These are phyloP conservation scores for Notospermus geniculatus DNA, from an alignment of 1,140 invertebrate genomes.

Conservation along the genomic window DNA sequence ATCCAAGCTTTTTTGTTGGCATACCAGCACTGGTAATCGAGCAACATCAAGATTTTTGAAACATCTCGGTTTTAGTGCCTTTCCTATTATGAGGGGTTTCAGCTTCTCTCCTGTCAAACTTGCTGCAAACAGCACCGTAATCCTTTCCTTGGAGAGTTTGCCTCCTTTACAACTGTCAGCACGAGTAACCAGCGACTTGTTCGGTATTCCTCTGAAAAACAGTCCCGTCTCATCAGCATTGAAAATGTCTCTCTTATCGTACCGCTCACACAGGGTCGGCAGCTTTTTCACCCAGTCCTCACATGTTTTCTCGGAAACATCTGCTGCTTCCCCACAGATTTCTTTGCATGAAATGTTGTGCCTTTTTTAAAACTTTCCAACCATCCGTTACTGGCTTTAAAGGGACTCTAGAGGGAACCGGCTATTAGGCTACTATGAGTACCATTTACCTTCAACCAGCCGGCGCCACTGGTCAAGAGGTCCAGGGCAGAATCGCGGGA, in stretches of 20 bases:
- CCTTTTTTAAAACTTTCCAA: constrained; percentile 34
- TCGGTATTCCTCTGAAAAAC: constrained; percentile 55
- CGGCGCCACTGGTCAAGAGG: too few relatives aligned
- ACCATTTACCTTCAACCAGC: too few relatives aligned
- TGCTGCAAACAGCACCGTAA: constrained; percentile 25
- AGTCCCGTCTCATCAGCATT: constrained; percentile 59
- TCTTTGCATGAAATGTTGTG: constrained; percentile 25
- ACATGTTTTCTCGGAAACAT: constrained; percentile 10
- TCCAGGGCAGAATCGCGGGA: too few relatives aligned
- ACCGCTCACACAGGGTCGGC: constrained; percentile 30
- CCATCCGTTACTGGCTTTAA: constrained; percentile 48
- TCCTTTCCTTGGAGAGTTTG: constrained; percentile 31
- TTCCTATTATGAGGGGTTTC: constrained; percentile 30
- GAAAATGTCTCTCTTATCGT: constrained; percentile 52
- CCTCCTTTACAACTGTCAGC: constrained; percentile 31
- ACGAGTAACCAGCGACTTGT: constrained; percentile 53
- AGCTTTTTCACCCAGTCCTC: constrained; percentile 15
- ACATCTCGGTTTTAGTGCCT: constrained; percentile 26
- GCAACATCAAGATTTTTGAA: constrained; percentile 27
- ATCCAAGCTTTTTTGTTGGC: constrained; percentile 34
- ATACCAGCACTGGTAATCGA: constrained; percentile 17
- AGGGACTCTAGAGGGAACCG: too few relatives aligned
- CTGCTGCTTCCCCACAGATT: constrained; percentile 21
- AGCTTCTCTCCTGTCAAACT: constrained; percentile 31
- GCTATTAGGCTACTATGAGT: too few relatives aligned